Conservation (phyloP, 2,888 invertebrate genomes). For the Clitarchus hookeri region DNA sequence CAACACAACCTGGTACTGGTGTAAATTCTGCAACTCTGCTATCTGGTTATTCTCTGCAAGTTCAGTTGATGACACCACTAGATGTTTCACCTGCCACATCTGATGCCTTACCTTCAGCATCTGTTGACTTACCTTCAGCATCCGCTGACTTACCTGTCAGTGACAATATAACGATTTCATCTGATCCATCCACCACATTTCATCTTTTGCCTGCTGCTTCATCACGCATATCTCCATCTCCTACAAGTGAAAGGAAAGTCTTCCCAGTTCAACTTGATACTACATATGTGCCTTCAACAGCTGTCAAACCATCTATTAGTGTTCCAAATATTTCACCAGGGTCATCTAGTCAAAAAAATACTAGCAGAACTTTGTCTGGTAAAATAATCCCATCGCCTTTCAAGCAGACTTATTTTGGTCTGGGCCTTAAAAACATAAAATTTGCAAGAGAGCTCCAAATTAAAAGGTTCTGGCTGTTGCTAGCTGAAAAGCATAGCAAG, state of each 20-base stretch:
- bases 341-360: background rate
- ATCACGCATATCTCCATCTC: background rate
- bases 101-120: background rate
- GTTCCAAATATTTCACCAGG: background rate
- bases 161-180: too few relatives aligned
- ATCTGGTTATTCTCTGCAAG: background rate
- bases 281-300: background rate
- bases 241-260: background rate
- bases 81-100: background rate
- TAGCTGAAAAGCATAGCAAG: background rate
- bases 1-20: background rate
- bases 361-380: background rate
- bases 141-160: background rate
- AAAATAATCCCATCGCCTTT: conserved; percentile 18
- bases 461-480: background rate
- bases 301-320: background rate
- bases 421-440: background rate
- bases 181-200: too few relatives aligned
- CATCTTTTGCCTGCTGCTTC: background rate
- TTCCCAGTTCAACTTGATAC: background rate
- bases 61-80: background rate
- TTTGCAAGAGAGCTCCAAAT: background rate
- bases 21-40: background rate
- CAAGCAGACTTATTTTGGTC: conserved; percentile 3
- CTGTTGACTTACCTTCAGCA: background rate